Conservation (phyloP, 2,888 invertebrate genomes). For the Erebia palarica region DNA sequence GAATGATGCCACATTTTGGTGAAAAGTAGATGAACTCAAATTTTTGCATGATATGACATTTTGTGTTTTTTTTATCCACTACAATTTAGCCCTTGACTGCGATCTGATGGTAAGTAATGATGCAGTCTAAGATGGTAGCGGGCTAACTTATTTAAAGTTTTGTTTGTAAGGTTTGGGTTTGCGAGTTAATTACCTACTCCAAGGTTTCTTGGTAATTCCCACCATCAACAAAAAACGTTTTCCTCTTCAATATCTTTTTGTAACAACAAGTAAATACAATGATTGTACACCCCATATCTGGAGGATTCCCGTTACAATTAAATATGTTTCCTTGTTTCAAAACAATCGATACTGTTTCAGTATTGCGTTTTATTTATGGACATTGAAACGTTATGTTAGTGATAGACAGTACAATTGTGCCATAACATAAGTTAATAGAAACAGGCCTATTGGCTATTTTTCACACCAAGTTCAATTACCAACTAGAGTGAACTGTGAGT, state of each 20-base stretch:
- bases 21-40: too few relatives aligned
- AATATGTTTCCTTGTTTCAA: slow-evolving; percentile 6
- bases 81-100: too few relatives aligned
- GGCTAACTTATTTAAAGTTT: too few relatives aligned
- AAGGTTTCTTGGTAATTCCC: not conserved
- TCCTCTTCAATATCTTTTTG: not conserved
- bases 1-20: too few relatives aligned
- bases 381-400: not conserved
- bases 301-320: not conserved
- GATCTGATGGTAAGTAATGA: too few relatives aligned
- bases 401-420: not conserved
- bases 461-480: not conserved
- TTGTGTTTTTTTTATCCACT: too few relatives aligned
- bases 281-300: not conserved
- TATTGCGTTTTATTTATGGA: not conserved
- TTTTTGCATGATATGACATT: too few relatives aligned
- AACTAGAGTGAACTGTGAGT: not conserved
- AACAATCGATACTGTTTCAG: not conserved
- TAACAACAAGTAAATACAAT: not conserved
- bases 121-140: too few relatives aligned
- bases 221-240: not conserved
- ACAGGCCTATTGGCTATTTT: not conserved
- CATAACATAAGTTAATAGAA: not conserved
- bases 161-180: not conserved
- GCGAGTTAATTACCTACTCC: not conserved